Base-by-base conservation (phyloP, 1,140 invertebrate genomes). In the Zaprionus nigranus region DNA sequence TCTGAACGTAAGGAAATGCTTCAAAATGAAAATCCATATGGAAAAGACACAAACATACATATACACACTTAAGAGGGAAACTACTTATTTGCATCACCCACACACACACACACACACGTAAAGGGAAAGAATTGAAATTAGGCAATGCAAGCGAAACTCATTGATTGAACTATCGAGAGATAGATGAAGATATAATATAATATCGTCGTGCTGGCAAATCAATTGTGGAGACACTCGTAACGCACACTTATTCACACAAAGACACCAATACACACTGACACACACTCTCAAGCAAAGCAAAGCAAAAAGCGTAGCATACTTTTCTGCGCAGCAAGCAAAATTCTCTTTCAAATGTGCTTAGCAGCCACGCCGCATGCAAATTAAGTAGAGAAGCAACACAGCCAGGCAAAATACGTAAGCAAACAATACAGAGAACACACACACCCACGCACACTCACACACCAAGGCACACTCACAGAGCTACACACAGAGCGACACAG, bases 141-240 rank as follows among this genome's bases (percentile, higher is more conserved):
- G 15, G 15, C 40, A 58, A 58, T 49, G 69, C 40, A 69, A 74
- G 17, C 53, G 60, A 46, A 63, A 49, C 15, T 56, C 34, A 22
- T 34, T 26, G 40, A 46, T 46, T n/a, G 51, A 60, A 2, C 4
- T 26, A 63, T 17, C 57, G 20, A 64, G 11, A 40, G 28, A 38
- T 11, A 36, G 73, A 77, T 63, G 56, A 75, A 79, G 30, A 34
- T 34, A 34, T 3, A 30, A 30, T 30, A 30, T 34, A 3, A 3
- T 34, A 82, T 74, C 58, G 83, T 87, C 77, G 82, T 86, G 73
- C 76, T 86, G 82, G 83, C 82, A 70, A 86, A 82, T 82, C 82
- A 82, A 79, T 80, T 87, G 72, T 86, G 84, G 67, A 80, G 40
- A 57, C 73, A 82, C 64, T 65, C 57, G 59, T 54, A 59, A 75